These are phyloP conservation scores for Mechanitis mazaeus DNA, from an alignment of 2,888 invertebrate species.

Conservation along the genomic window DNA sequence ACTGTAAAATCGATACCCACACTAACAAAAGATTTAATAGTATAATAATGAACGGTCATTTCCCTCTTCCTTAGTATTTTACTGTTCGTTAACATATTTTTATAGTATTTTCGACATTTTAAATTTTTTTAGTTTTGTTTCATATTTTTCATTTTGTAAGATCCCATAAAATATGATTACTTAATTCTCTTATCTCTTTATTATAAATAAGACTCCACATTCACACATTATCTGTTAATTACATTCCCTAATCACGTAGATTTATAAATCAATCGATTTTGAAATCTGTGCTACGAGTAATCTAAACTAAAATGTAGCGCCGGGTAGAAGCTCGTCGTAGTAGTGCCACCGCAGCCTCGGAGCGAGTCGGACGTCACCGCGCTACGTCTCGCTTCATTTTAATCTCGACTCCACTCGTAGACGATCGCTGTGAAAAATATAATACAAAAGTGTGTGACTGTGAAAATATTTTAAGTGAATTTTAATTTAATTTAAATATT, in stretches of 20 bases:
- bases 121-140: no score
- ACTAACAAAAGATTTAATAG: no score
- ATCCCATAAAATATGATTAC: no score
- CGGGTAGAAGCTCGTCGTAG: conserved; percentile 61
- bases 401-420: conserved; percentile 10
- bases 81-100: no score
- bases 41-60: no score
- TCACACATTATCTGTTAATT: conserved; percentile 3
- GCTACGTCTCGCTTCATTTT: conserved; percentile 21
- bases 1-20: no score
- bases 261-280: conserved; percentile 60
- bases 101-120: no score
- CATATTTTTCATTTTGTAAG: no score
- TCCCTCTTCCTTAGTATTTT: no score
- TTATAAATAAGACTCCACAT: not conserved
- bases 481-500: conserved; percentile 10
- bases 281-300: conserved; percentile 66
- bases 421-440: conserved; percentile 15
- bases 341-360: conserved; percentile 65
- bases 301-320: conserved; percentile 62
- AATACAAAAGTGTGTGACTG: conserved; percentile 44
- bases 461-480: conserved; percentile 34
- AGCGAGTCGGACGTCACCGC: conserved; percentile 48
- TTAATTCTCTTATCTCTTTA: no score
- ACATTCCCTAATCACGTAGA: conserved; percentile 23